phyloP scores from a whole-genome alignment of 1,140 invertebrate genomes.

The Nylanderia fulva region DNA sequence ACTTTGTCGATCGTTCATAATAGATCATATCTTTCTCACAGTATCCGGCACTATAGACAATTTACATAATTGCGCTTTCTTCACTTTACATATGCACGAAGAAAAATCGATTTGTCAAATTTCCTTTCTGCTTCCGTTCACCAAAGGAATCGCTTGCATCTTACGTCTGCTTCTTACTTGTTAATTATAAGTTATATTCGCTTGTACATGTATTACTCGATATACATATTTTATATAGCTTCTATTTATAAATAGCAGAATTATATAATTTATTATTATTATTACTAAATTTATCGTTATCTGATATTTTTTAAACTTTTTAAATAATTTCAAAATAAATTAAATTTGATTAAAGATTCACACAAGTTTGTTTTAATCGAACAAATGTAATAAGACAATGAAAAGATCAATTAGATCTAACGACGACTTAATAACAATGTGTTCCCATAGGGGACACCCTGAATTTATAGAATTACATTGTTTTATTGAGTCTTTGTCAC shows the following conservation, averaged over 20 bases:
- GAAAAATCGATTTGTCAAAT: slow-evolving; percentile 35
- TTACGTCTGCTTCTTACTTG: slow-evolving; percentile 2
- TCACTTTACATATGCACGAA: slow-evolving; percentile 60
- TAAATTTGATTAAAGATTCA: neutral
- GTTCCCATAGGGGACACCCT: no score
- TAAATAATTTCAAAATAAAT: neutral
- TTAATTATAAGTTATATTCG: neutral
- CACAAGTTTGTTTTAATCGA: no score
- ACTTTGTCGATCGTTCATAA: slow-evolving; percentile 57
- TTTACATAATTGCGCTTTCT: slow-evolving; percentile 65
- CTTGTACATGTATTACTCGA: neutral
- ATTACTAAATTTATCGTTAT: neutral
- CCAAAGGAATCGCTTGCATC: neutral
- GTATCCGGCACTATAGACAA: slow-evolving; percentile 10
- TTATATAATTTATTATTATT: neutral
- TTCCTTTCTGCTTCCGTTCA: slow-evolving; percentile 29
- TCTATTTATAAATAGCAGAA: neutral
- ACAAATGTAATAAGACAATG: no score
- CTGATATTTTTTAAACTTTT: neutral
- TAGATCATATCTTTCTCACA: slow-evolving; percentile 64
- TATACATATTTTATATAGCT: neutral
- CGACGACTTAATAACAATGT: no score
- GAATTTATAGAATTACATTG: neutral
- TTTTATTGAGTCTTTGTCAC: neutral
- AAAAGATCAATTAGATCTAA: no score